Percentiles rank a stretch among this genome's conserved stretches.
Evolutionary conservation across 2,113 vertebrate species (phyloP).

Genomic region (Thomomys bottae): DNA sequence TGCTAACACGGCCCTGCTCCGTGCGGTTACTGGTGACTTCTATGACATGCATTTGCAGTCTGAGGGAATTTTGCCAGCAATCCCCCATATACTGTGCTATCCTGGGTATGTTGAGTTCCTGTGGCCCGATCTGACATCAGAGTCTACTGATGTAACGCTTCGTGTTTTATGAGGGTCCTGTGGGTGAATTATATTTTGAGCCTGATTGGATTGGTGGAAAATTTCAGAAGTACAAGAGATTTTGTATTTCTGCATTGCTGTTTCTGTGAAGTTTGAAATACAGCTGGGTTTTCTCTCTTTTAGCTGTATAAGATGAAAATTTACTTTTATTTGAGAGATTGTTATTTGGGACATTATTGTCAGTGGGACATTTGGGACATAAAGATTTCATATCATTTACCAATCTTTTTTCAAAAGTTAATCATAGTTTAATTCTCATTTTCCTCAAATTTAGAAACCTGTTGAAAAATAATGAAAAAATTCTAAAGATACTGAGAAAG

Average conservation of each 20-base stretch:
- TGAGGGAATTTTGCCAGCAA: neutral
- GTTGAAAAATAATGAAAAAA: no score
- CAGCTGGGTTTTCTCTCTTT: neutral
- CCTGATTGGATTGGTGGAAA: neutral
- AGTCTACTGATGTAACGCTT: neutral
- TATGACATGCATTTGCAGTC: neutral
- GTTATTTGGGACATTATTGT: neutral
- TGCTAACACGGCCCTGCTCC: no score
- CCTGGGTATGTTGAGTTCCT: neutral
- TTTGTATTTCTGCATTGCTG: neutral
- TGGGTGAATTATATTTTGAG: neutral
- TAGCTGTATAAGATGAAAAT: neutral
- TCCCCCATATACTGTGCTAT: neutral
- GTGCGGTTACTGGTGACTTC: neutral
- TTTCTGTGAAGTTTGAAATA: slow-evolving; percentile 5
- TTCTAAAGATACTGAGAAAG: no score
- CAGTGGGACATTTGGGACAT: no score
- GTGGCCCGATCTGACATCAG: neutral
- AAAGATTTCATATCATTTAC: neutral
- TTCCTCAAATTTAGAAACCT: no score
- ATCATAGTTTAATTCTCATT: no score
- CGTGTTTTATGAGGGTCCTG: neutral
- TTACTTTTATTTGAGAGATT: slow-evolving; percentile 26
- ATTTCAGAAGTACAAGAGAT: neutral
- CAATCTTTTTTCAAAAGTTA: no score